Evolutionary conservation across 2,888 invertebrate species (phyloP).

Genomic region (Meganola albula): DNA sequence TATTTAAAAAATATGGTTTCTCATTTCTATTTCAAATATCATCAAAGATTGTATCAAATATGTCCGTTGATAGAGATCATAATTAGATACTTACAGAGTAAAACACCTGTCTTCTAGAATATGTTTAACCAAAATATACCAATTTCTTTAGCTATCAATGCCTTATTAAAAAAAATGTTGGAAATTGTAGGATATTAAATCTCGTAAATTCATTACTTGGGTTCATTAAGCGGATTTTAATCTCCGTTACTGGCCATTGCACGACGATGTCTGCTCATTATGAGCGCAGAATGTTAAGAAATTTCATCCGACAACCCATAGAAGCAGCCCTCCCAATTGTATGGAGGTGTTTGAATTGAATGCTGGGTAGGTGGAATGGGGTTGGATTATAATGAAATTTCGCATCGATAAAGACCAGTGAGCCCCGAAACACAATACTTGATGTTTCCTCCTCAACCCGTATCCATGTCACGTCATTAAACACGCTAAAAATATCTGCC

Average conservation of each 20-base stretch:
- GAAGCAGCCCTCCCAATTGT: constrained; percentile 74
- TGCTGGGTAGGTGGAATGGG: constrained; percentile 63
- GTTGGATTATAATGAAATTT: constrained; percentile 75
- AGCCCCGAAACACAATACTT: constrained; percentile 72
- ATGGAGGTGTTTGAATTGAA: constrained; percentile 75
- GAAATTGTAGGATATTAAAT: constrained; percentile 42
- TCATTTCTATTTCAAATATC: too few relatives aligned
- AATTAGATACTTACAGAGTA: too few relatives aligned
- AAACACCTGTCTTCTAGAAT: too few relatives aligned
- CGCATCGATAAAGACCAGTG: constrained; percentile 71
- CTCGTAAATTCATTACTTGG: constrained; percentile 47
- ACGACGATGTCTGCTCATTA: constrained; percentile 71
- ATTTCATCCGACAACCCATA: constrained; percentile 76
- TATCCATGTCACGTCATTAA: constrained; percentile 75
- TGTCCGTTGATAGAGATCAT: too few relatives aligned
- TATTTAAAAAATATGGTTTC: too few relatives aligned
- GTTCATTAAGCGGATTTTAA: constrained; percentile 67
- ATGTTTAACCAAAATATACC: too few relatives aligned
- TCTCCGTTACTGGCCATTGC: constrained; percentile 73
- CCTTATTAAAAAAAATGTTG: too few relatives aligned
- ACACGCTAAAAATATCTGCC: constrained; percentile 70
- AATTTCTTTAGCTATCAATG: too few relatives aligned
- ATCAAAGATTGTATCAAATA: too few relatives aligned
- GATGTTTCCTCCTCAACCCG: constrained; percentile 72
- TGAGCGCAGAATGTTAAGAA: constrained; percentile 74